These are phyloP conservation scores for Salmo trutta DNA, from an alignment of 2,797 vertebrate genomes.

Conservation along the genomic window DNA sequence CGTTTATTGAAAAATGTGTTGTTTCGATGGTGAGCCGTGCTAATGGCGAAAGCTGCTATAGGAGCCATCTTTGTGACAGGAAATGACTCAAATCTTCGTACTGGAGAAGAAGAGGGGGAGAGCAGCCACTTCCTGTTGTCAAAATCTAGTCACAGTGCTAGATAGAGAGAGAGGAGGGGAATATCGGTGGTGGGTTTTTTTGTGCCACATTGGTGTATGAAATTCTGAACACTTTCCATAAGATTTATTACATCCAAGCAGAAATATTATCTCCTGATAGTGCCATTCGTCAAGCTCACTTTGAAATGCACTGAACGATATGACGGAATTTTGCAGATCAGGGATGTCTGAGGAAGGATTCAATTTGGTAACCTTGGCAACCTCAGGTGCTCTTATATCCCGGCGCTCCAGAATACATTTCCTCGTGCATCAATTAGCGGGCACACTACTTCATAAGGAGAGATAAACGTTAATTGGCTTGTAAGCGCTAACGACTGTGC, in stretches of 20 bases:
- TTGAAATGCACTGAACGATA: conserved; percentile 88
- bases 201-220: conserved; percentile 48
- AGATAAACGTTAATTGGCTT: conserved; percentile 40
- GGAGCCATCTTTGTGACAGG: conserved; percentile 31
- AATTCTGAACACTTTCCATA: conserved; percentile 83
- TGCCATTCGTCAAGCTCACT: conserved; percentile 93
- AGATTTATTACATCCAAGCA: conserved; percentile 97
- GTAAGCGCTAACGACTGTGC: conserved; percentile 41
- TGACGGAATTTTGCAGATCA: conserved; percentile 99
- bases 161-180: conserved; percentile 3
- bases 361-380: conserved; percentile 98
- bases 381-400: conserved; percentile 83
- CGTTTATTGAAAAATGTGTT: neutral
- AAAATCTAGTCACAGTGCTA: conserved; percentile 37
- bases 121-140: conserved; percentile 32
- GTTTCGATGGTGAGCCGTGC: neutral
- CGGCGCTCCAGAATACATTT: conserved; percentile 47
- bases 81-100: conserved; percentile 47
- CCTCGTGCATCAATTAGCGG: conserved; percentile 54
- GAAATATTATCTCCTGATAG: conserved; percentile 93
- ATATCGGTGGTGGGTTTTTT: neutral
- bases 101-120: conserved; percentile 24
- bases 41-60: neutral
- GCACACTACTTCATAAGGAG: conserved; percentile 6
- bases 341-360: conserved; percentile 90